Base-by-base conservation (phyloP, 2,888 invertebrate species). In the Agrotis segetum region DNA sequence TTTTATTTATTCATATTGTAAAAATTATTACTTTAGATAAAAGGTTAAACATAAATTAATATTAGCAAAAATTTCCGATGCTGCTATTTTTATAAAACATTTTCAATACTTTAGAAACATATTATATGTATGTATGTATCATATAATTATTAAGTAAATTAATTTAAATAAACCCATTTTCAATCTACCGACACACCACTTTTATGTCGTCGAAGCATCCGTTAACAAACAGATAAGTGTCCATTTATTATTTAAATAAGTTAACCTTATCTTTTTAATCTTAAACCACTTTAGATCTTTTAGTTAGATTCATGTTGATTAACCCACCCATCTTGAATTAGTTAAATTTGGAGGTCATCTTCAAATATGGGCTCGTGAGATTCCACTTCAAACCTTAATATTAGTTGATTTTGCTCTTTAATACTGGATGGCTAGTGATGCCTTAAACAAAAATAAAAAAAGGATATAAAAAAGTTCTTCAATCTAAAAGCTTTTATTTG, bases 251-350 rank as follows among this genome's bases (percentile, higher is more conserved):
- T 74, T 69, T 49, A 52, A 52, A 60, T 77, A 49, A 44, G 3
- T n/a, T 13, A 56, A 6, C 56, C 14, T 46, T 53, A 76, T 73
- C 53, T 49, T 2, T 29, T 40, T 53, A 49, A 73, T 76, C 69
- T 68, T 21, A 59, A 29, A 59, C 24, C 40, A 47, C 24, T 73
- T 24, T 4, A 62, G 71, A 70, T 70, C 6, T 47, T 13, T 5
- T 13, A 5, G 49, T 24, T 7, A 64, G 49, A 65, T 72, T 46
- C 21, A 64, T 56, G 46, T 40, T 49, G 34, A 62, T 19, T 53
- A 14, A 67, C 14, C 14, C 13, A 56, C 6, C 13, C 11, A 34
- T 60, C 17, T 47, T 24, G 24, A 19, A 24, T 62, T 53, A 19
- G 34, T 24, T n/a, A 14, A 40, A 19, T 74, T 58, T 66, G 44